Percentiles rank a stretch among this genome's conserved stretches.
These are phyloP conservation scores for Aphidius gifuensis DNA, from an alignment of 1,140 invertebrate genomes.

Conservation along the genomic window DNA sequence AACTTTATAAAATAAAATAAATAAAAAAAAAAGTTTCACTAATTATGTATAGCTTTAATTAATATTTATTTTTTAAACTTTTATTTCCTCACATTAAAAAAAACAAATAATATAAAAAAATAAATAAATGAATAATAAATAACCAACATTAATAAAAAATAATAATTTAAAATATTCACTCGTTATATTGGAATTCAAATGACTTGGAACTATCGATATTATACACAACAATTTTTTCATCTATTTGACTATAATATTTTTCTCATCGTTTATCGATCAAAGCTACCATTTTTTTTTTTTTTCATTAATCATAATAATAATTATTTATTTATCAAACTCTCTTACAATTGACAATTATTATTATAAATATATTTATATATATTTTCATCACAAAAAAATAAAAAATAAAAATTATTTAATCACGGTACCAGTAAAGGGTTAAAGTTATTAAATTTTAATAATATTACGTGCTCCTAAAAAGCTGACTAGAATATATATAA, in stretches of 20 bases:
- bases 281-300: too few relatives aligned
- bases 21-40: constrained; percentile 10
- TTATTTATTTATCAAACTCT: neutral
- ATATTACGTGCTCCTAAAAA: constrained; percentile 52
- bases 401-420: neutral
- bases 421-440: constrained; percentile 27
- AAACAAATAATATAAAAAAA: too few relatives aligned
- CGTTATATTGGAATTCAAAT: too few relatives aligned
- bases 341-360: neutral
- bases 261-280: too few relatives aligned
- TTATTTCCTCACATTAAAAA: neutral
- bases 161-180: too few relatives aligned
- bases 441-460: constrained; percentile 27
- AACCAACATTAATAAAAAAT: too few relatives aligned
- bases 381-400: neutral
- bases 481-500: constrained; percentile 52
- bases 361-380: too few relatives aligned
- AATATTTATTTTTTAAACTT: neutral
- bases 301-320: too few relatives aligned
- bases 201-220: too few relatives aligned
- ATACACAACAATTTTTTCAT: too few relatives aligned
- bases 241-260: too few relatives aligned
- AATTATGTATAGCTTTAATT: constrained; percentile 2
- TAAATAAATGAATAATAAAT: too few relatives aligned
- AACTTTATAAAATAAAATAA: neutral